Evolutionary conservation across 2,888 invertebrate genomes (phyloP).

Genomic region (Hyles lineata): DNA sequence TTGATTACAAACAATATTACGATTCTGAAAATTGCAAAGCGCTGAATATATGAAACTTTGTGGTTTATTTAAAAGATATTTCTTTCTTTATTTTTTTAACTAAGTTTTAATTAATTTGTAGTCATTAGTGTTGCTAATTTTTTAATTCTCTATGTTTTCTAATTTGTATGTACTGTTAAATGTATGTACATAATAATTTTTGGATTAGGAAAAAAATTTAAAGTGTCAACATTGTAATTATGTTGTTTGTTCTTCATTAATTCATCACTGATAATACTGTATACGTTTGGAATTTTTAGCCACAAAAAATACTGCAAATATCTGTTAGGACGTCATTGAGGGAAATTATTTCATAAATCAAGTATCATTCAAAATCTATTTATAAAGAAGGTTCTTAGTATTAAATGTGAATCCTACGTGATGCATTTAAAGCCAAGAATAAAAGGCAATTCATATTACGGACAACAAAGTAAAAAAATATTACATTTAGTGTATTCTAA

Average conservation of each 20-base stretch:
- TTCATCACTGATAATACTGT: slow-evolving; percentile 10
- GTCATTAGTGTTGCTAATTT: too few species aligned
- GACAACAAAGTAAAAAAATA: slow-evolving; percentile 5
- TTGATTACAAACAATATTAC: too few species aligned
- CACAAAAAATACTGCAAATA: too few species aligned
- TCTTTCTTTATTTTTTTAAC: too few species aligned
- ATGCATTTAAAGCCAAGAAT: background rate
- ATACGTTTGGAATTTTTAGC: background rate
- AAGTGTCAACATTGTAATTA: background rate
- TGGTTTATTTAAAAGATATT: too few species aligned
- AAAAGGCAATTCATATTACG: slow-evolving; percentile 15
- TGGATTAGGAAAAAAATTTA: background rate
- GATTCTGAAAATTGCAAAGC: too few species aligned
- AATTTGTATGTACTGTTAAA: background rate
- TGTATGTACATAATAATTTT: background rate
- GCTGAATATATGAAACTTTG: too few species aligned
- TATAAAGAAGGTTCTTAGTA: too few species aligned
- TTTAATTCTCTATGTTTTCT: background rate
- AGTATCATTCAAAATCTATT: too few species aligned
- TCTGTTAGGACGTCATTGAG: too few species aligned
- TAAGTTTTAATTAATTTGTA: too few species aligned
- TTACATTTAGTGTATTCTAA: slow-evolving; percentile 3
- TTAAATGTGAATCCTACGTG: background rate
- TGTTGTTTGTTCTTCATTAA: background rate
- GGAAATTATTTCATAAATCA: too few species aligned